Evolutionary conservation across 2,113 vertebrate species (phyloP).

Genomic region (Lasiurus cinereus): DNA sequence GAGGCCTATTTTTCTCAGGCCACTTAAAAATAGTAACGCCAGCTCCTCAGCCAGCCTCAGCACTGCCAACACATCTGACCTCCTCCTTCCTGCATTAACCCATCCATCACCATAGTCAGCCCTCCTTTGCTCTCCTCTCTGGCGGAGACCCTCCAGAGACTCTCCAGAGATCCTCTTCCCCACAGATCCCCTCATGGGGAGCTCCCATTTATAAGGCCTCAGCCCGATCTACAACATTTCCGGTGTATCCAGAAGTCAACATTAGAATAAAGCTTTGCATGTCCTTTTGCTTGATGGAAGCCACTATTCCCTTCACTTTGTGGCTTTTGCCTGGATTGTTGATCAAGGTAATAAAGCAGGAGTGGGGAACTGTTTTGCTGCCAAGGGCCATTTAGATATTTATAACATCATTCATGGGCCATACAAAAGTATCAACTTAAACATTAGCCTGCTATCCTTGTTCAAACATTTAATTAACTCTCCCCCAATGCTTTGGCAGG

Average conservation of each 20-base stretch:
- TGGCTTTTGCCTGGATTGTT: constrained; percentile 13
- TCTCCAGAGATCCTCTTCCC: neutral
- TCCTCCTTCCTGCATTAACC: neutral
- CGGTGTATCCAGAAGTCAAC: neutral
- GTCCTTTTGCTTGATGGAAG: neutral
- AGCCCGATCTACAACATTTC: neutral
- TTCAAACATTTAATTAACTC: no score
- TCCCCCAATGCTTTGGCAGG: no score
- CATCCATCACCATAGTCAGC: neutral
- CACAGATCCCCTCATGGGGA: accelerated
- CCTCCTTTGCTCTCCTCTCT: accelerated
- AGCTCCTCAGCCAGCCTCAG: neutral
- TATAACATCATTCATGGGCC: no score
- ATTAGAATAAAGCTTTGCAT: neutral
- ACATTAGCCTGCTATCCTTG: no score
- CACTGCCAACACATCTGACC: neutral
- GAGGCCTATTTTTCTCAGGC: constrained; percentile 20
- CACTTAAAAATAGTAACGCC: constrained; percentile 46
- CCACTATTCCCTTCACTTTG: neutral
- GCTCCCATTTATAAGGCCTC: neutral
- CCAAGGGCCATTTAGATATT: no score
- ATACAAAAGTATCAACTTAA: no score
- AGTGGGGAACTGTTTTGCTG: no score
- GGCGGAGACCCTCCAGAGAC: neutral
- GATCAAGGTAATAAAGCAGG: neutral